A percentile compares a stretch with the other conserved stretches of the same genome.
phyloP scores from a whole-genome alignment of 2,797 vertebrate genomes.

The Geotrypetes seraphini region DNA sequence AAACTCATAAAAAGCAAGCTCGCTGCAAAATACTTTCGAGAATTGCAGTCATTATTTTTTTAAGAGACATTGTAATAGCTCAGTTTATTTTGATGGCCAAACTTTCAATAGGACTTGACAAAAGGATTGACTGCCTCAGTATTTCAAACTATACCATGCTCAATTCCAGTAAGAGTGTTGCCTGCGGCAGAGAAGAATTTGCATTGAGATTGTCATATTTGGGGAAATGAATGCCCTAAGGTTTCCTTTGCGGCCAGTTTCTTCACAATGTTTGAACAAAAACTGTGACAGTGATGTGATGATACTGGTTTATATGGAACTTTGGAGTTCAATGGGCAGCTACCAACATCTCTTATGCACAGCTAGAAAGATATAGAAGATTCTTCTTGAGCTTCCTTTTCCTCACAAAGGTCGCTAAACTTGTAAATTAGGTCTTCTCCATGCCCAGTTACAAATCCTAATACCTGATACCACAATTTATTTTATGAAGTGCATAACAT shows the following conservation, averaged over 20 bases:
- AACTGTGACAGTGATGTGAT: slow-evolving; percentile 1
- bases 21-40: not conserved
- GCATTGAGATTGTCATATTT: slow-evolving; percentile 19
- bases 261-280: not conserved
- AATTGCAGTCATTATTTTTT: not conserved
- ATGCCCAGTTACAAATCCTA: too few species aligned
- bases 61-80: not conserved
- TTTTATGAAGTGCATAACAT: too few species aligned
- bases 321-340: not conserved
- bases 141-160: slow-evolving; percentile 16
- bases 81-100: slow-evolving; percentile 1
- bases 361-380: not conserved
- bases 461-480: too few species aligned
- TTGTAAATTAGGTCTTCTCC: too few species aligned
- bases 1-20: not conserved
- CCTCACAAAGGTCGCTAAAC: too few species aligned
- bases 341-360: not conserved
- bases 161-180: slow-evolving; percentile 12
- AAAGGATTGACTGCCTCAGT: slow-evolving; percentile 3
- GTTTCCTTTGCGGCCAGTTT: slow-evolving; percentile 3
- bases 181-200: slow-evolving; percentile 11
- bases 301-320: not conserved
- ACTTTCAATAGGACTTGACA: slow-evolving; percentile 6
- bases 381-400: too few species aligned
- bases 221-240: slow-evolving; percentile 8